These are phyloP conservation scores for Hypsopygia costalis DNA, from an alignment of 2,888 invertebrate species.

Conservation along the genomic window DNA sequence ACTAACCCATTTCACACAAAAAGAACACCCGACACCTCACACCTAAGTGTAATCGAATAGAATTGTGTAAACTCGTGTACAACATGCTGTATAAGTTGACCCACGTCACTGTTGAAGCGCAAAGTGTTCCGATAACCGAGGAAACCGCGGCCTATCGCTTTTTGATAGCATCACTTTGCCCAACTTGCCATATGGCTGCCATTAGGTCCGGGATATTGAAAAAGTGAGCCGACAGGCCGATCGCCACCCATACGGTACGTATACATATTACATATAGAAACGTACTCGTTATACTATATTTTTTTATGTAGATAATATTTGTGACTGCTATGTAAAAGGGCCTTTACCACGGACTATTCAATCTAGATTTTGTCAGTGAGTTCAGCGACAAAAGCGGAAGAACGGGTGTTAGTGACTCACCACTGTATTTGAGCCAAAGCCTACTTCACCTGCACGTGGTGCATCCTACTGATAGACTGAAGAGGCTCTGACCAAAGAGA, in stretches of 20 bases:
- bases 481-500: too few species aligned
- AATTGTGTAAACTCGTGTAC: slow-evolving; percentile 47
- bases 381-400: too few species aligned
- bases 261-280: neutral
- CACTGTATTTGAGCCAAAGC: too few species aligned
- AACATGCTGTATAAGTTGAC: slow-evolving; percentile 56
- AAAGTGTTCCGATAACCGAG: slow-evolving; percentile 77
- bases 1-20: neutral
- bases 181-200: slow-evolving; percentile 78
- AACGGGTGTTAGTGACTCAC: too few species aligned
- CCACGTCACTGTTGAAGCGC: slow-evolving; percentile 61
- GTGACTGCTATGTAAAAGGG: too few species aligned
- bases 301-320: too few species aligned
- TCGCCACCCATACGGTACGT: slow-evolving; percentile 33
- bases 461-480: too few species aligned
- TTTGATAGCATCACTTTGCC: slow-evolving; percentile 80
- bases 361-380: too few species aligned
- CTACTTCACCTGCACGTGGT: too few species aligned
- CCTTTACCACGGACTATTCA: too few species aligned
- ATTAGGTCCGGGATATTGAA: slow-evolving; percentile 78
- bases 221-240: slow-evolving; percentile 62
- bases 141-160: slow-evolving; percentile 76
- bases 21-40: neutral
- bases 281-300: too few species aligned
- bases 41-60: slow-evolving; percentile 5